phyloP scores from a whole-genome alignment of 2,113 vertebrate genomes.

The Tympanuchus pallidicinctus region DNA sequence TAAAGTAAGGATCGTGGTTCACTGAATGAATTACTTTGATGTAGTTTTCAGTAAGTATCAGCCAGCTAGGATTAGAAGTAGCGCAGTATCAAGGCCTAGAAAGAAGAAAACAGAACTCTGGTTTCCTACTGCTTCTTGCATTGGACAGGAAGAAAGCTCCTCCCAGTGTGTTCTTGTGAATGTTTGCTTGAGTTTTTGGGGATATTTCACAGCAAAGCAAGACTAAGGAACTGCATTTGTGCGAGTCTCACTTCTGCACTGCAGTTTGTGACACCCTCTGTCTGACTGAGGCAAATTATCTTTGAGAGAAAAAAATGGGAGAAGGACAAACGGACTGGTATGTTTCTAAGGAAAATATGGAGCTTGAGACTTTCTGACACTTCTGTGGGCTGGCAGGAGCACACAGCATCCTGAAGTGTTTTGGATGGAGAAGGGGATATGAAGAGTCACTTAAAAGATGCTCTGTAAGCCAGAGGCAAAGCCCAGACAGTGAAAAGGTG shows the following conservation, averaged over 20 bases:
- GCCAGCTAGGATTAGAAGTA: not conserved
- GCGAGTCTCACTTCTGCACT: not conserved
- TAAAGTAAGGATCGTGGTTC: not conserved
- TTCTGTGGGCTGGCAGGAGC: not conserved
- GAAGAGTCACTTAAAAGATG: not conserved
- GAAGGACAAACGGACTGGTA: not conserved
- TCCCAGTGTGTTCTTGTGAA: not conserved
- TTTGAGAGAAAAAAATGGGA: not conserved
- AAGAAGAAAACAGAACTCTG: not conserved
- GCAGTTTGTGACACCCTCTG: not conserved
- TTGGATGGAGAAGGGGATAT: not conserved
- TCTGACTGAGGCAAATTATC: not conserved
- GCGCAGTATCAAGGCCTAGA: not conserved
- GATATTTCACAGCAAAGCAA: not conserved
- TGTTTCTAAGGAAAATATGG: not conserved
- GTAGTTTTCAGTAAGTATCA: not conserved
- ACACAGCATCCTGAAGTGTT: not conserved
- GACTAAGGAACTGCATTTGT: not conserved
- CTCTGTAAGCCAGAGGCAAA: not conserved
- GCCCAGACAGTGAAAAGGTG: not conserved
- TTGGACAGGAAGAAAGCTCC: not conserved
- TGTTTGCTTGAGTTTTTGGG: not conserved
- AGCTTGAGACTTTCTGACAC: not conserved
- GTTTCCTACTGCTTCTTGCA: not conserved
- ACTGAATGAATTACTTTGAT: not conserved